Base-by-base conservation (phyloP, 2,888 invertebrate species). In the Marronus borbonicus region DNA sequence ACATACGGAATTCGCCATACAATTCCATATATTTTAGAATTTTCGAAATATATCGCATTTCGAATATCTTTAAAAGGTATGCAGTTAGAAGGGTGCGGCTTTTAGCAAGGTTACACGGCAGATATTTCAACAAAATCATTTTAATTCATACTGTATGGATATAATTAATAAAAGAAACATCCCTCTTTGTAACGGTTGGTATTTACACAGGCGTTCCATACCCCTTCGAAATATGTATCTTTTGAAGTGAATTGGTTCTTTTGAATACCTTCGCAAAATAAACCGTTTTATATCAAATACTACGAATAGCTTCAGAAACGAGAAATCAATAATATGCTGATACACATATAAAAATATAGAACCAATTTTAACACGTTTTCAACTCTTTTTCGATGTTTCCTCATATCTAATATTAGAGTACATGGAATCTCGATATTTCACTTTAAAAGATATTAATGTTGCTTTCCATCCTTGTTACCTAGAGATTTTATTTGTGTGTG, bases 121-220 rank as follows among this genome's bases (percentile, higher is more conserved):
- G 24, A 24, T 39, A 44, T 44, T 31, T 31, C 28, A 31, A 12
- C 14, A n/a, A 65, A 65, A 31, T 65, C 14, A 65, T 31, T 65
- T 65, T 65, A 28, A 65, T 65, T 65, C 31, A 28, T 31, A 65
- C 64, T 2, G 31, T 65, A 65, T 17, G 36, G n/a, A 36, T 31
- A 31, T 65, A 65, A 31, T 65, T 65, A 36, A 65, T 62, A 55
- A 14, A 55, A 55, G 55, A 55, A 55, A 55, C n/a, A 55, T 55
- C 20, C 14, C 20, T 1, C n/a, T 55, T 14, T n/a, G 55, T 55
- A 55, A 55, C 55, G 55, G 17, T 20, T n/a, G 55, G 55, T 55
- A 55, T 55, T 55, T 55, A 55, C 55, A 55, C 55, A 55, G n/a
- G 55, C 17, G n/a, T 55, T 55, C 20, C 55, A 17, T 17, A 28